A percentile compares a stretch with the other conserved stretches of the same genome.
Evolutionary conservation across 1,140 invertebrate species (phyloP).

Genomic region (Caenorhabditis elegans): WBcel235 BX284605.5:11716501-11717000

Average conservation of each 20-base stretch:
- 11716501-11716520: background rate
- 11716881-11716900: too few species aligned
- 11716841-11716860: background rate
- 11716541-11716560: background rate
- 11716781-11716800: background rate
- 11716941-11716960: too few species aligned
- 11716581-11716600: constrained; percentile 11
- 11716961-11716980: too few species aligned
- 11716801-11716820: background rate
- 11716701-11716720: too few species aligned
- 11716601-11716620: background rate
- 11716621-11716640: background rate
- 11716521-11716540: too few species aligned
- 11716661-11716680: background rate
- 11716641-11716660: background rate
- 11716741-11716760: background rate
- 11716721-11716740: background rate
- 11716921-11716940: too few species aligned
- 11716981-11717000: too few species aligned
- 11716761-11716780: too few species aligned
- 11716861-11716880: too few species aligned
- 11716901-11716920: too few species aligned
- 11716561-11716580: constrained; percentile 20
- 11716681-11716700: background rate
- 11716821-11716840: background rate